Conservation (phyloP, 1,140 invertebrate species). For the Platorchestia sp. region DNA sequence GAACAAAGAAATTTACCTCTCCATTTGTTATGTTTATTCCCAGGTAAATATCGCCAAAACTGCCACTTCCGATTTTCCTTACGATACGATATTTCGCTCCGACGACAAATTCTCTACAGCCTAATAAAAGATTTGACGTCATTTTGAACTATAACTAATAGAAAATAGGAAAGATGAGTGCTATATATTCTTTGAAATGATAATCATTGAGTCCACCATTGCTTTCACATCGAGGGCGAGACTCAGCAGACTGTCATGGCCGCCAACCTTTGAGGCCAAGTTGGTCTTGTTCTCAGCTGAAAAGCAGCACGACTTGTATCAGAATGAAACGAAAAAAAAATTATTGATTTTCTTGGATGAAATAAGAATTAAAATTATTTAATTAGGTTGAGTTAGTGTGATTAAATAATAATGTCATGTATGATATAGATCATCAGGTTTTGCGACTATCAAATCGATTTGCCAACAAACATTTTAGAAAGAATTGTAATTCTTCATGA, state of each 20-base stretch:
- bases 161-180: slow-evolving; percentile 45
- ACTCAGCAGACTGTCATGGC: slow-evolving; percentile 53
- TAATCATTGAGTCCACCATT: slow-evolving; percentile 55
- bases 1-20: slow-evolving; percentile 76
- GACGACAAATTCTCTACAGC: slow-evolving; percentile 80
- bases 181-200: slow-evolving; percentile 52
- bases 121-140: slow-evolving; percentile 64
- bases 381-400: not conserved
- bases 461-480: not conserved
- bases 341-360: not conserved
- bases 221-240: slow-evolving; percentile 55
- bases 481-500: not conserved
- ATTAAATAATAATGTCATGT: not conserved
- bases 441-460: not conserved
- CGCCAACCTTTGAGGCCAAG: slow-evolving; percentile 50
- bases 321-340: not conserved
- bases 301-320: not conserved
- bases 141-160: slow-evolving; percentile 38
- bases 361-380: not conserved
- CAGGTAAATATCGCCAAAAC: slow-evolving; percentile 98
- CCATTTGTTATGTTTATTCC: slow-evolving; percentile 69
- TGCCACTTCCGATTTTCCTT: slow-evolving; percentile 97
- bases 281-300: slow-evolving; percentile 18
- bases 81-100: slow-evolving; percentile 94
- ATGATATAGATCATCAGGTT: not conserved